Percentiles rank a stretch among this genome's conserved stretches.
These are phyloP conservation scores for Melitaea cinxia DNA, from an alignment of 1,140 invertebrate species.

Conservation along the genomic window DNA sequence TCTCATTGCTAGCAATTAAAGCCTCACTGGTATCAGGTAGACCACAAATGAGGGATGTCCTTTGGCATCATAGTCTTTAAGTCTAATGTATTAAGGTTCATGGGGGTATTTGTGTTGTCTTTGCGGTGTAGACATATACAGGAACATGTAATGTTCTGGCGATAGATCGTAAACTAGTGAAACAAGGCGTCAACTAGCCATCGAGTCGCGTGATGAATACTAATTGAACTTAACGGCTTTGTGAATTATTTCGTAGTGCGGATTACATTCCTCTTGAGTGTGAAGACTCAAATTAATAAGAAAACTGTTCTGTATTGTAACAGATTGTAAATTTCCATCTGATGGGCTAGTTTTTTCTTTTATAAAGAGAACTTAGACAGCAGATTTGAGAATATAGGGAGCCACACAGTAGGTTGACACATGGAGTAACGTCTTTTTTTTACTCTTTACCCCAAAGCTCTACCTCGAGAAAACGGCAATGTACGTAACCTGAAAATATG, in stretches of 20 bases:
- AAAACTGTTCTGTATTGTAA: too few relatives aligned
- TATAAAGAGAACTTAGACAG: too few relatives aligned
- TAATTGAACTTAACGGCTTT: slow-evolving; percentile 38
- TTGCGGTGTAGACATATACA: neutral
- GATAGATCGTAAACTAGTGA: slow-evolving; percentile 21
- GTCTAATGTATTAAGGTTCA: neutral
- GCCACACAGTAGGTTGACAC: too few relatives aligned
- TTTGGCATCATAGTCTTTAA: neutral
- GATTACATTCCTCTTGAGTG: slow-evolving; percentile 4
- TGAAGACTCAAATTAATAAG: neutral
- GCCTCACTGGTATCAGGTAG: neutral
- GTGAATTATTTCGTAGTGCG: slow-evolving; percentile 21
- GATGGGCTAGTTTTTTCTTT: too few relatives aligned
- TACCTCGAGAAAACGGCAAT: too few relatives aligned
- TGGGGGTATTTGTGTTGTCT: neutral
- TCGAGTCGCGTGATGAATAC: slow-evolving; percentile 34
- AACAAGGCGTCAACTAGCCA: slow-evolving; percentile 23
- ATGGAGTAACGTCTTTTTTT: too few relatives aligned
- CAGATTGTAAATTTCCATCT: too few relatives aligned
- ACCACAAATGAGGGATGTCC: neutral
- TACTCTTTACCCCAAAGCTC: too few relatives aligned
- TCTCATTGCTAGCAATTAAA: slow-evolving; percentile 21
- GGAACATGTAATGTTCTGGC: slow-evolving; percentile 12
- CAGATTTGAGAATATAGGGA: too few relatives aligned
- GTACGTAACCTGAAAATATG: too few relatives aligned